phyloP scores from a whole-genome alignment of 2,113 vertebrate genomes.

The Bagarius yarrelli region DNA sequence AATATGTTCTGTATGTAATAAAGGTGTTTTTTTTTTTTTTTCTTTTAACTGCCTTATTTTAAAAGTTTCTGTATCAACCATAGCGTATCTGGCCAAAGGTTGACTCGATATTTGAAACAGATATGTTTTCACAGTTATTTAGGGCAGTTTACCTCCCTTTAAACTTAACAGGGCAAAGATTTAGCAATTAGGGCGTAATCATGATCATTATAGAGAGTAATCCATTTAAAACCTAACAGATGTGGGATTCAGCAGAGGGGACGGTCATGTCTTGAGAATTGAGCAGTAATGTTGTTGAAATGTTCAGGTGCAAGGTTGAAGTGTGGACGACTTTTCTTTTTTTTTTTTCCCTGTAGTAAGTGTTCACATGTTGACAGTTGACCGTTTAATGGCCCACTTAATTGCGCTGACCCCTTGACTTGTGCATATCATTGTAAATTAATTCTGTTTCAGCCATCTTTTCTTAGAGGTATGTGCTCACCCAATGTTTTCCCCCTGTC shows the following conservation, averaged over 20 bases:
- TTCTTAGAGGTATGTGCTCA: constrained; percentile 38
- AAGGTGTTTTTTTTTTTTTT: not conserved
- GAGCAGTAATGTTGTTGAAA: constrained; percentile 69
- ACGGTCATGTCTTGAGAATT: constrained; percentile 65
- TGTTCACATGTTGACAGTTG: constrained; percentile 76
- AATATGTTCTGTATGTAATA: not conserved
- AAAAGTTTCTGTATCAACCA: not conserved
- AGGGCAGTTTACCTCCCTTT: constrained; percentile 71
- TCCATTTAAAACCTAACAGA: constrained; percentile 81
- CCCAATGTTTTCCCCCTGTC: constrained; percentile 6
- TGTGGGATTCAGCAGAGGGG: constrained; percentile 66
- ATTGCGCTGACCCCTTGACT: constrained; percentile 67
- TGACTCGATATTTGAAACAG: constrained; percentile 59
- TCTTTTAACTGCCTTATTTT: not conserved
- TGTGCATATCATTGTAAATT: constrained; percentile 65
- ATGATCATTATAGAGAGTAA: constrained; percentile 77
- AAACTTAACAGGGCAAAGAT: constrained; percentile 77
- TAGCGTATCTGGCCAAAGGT: constrained; percentile 25
- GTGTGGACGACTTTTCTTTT: constrained; percentile 60
- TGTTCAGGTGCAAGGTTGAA: constrained; percentile 74
- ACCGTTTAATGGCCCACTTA: constrained; percentile 74
- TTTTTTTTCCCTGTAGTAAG: constrained; percentile 51
- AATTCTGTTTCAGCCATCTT: constrained; percentile 58
- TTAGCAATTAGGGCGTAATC: constrained; percentile 78
- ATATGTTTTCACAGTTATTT: constrained; percentile 78